Conservation (phyloP, 1,140 invertebrate genomes). For the Ceratoteleas bidentatus region DNA sequence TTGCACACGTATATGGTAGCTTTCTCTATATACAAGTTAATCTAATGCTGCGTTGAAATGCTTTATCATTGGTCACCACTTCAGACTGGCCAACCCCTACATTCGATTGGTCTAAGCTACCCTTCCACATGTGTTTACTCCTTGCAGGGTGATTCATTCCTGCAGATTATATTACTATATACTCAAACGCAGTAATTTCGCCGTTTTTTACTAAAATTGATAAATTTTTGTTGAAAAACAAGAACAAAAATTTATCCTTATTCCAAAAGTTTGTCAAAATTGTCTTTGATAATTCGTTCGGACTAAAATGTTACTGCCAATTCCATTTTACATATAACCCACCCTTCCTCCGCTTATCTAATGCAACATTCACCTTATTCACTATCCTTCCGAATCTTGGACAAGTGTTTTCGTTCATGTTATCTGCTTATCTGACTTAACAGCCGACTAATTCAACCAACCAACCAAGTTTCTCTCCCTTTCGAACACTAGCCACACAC, state of each 20-base stretch:
- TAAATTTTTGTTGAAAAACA: background rate
- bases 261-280: background rate
- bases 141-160: constrained; percentile 68
- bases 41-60: constrained; percentile 65
- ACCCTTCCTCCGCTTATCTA: background rate
- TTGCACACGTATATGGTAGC: constrained; percentile 8
- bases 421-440: constrained; percentile 80
- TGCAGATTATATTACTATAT: constrained; percentile 1
- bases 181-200: background rate
- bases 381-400: constrained; percentile 67
- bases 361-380: constrained; percentile 26
- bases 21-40: constrained; percentile 30
- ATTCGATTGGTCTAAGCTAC: constrained; percentile 76
- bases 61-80: constrained; percentile 79
- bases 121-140: constrained; percentile 77
- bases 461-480: constrained; percentile 75
- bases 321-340: background rate
- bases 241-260: background rate
- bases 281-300: background rate
- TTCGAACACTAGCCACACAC: constrained; percentile 53
- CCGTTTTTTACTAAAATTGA: background rate
- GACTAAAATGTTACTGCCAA: background rate
- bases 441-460: constrained; percentile 79
- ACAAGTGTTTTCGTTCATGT: constrained; percentile 79
- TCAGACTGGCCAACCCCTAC: constrained; percentile 74